Conservation (phyloP, 1,140 invertebrate species). For the Temnothorax longispinosus region DNA sequence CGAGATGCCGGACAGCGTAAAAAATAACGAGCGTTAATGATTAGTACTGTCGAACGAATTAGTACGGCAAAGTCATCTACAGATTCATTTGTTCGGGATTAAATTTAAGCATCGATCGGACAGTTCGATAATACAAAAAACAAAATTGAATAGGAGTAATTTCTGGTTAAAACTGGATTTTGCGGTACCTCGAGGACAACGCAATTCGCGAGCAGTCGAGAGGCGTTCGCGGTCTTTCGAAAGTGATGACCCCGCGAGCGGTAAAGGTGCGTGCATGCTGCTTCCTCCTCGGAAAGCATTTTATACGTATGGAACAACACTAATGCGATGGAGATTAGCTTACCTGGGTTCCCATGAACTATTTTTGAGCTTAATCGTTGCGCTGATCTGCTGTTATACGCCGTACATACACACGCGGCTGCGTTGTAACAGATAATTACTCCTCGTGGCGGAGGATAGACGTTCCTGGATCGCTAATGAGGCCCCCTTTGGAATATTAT, state of each 20-base stretch:
- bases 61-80: not conserved
- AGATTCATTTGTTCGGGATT: too few species aligned
- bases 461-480: conserved; percentile 76
- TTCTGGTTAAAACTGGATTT: conserved; percentile 14
- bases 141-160: not conserved
- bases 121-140: too few species aligned
- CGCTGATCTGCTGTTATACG: conserved; percentile 80
- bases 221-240: conserved; percentile 66
- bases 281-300: conserved; percentile 72
- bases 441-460: conserved; percentile 62
- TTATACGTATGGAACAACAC: conserved; percentile 75
- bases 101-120: not conserved
- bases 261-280: conserved; percentile 69
- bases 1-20: not conserved
- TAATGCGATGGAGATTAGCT: conserved; percentile 79
- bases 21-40: not conserved
- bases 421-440: conserved; percentile 76
- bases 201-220: conserved; percentile 15
- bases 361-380: conserved; percentile 83
- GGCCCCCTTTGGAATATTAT: conserved; percentile 74
- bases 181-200: not conserved
- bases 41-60: not conserved
- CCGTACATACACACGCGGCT: conserved; percentile 51
- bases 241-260: conserved; percentile 71
- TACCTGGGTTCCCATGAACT: conserved; percentile 82